Conservation (phyloP, 2,113 vertebrate genomes). For the Cyanoderma ruficeps region DNA sequence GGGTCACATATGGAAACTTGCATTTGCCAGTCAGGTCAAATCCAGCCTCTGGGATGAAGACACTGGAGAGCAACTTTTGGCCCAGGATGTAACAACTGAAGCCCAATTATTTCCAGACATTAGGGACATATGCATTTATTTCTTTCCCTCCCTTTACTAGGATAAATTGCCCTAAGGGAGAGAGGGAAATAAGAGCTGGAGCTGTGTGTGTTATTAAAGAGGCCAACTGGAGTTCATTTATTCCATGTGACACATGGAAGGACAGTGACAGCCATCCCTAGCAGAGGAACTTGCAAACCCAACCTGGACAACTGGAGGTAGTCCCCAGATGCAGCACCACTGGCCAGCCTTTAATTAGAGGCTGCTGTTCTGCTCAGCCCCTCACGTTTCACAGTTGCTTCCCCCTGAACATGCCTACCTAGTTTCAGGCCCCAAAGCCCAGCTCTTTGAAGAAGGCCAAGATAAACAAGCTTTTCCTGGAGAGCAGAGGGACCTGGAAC, state of each 20-base stretch:
- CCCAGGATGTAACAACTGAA: not conserved
- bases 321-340: not conserved
- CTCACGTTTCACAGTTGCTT: not conserved
- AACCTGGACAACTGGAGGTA: not conserved
- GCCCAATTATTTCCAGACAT: constrained; percentile 16
- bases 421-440: not conserved
- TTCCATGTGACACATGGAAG: not conserved
- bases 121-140: not conserved
- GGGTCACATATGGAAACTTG: not conserved
- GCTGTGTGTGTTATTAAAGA: not conserved
- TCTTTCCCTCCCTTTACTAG: not conserved
- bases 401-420: not conserved
- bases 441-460: not conserved
- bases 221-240: not conserved
- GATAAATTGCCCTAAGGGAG: not conserved
- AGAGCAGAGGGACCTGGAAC: not conserved
- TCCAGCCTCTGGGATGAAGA: not conserved
- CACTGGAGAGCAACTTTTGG: not conserved
- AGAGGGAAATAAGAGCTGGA: not conserved
- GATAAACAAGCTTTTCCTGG: constrained; percentile 15
- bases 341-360: not conserved
- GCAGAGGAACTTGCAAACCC: not conserved
- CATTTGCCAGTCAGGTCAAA: not conserved
- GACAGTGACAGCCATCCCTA: not conserved
- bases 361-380: not conserved